Conservation (phyloP, 2,113 vertebrate species). For the Sylvietta virens region DNA sequence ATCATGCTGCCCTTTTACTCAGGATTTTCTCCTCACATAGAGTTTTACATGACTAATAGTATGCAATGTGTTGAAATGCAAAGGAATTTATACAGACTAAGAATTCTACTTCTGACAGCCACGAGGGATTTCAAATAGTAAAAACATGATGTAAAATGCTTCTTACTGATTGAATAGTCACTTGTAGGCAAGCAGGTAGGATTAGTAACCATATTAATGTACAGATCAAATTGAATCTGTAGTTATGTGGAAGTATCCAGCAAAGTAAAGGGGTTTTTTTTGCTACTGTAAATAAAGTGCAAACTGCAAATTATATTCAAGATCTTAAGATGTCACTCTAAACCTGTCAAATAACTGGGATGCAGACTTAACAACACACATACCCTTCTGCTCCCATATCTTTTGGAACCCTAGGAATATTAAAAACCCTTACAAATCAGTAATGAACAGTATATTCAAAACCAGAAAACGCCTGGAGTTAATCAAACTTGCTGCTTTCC, state of each 20-base stretch:
- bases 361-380: not conserved
- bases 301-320: not conserved
- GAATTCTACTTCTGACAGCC: not conserved
- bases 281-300: not conserved
- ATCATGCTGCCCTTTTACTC: not conserved
- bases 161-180: not conserved
- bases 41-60: not conserved
- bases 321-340: not conserved
- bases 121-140: not conserved
- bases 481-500: not conserved
- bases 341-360: not conserved
- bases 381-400: not conserved
- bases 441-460: not conserved
- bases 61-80: not conserved
- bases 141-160: not conserved
- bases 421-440: not conserved
- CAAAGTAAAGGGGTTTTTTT: not conserved
- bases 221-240: not conserved
- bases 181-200: not conserved
- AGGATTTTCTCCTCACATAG: accelerated
- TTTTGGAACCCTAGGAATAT: not conserved
- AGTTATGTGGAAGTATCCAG: not conserved
- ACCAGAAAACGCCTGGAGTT: not conserved
- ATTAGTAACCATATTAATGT: not conserved
- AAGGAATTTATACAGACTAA: not conserved